These are phyloP conservation scores for Bilobella aurantiaca DNA, from an alignment of 1,140 invertebrate species.

Conservation along the genomic window DNA sequence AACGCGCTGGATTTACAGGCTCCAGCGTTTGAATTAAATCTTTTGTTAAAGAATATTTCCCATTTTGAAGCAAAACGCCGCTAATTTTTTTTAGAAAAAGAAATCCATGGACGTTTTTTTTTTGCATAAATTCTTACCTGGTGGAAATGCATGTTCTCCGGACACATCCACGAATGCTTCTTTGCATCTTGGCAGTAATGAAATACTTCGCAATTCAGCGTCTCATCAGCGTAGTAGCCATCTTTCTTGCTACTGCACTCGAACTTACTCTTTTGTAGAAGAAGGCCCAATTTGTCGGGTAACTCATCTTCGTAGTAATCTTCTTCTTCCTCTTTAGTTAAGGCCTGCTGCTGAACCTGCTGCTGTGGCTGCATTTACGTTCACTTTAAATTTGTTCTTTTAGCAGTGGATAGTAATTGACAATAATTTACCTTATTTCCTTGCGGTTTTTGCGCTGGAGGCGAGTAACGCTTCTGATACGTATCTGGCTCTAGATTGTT, in stretches of 20 bases:
- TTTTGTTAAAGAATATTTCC: too few species aligned
- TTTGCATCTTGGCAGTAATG: slow-evolving; percentile 85
- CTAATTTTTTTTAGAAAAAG: too few species aligned
- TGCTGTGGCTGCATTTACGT: neutral
- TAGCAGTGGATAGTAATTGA: too few species aligned
- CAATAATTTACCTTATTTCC: neutral
- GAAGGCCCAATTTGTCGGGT: slow-evolving; percentile 24
- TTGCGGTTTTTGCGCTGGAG: neutral
- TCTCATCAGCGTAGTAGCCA: slow-evolving; percentile 80
- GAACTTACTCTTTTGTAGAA: slow-evolving; percentile 29
- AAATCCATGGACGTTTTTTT: too few species aligned
- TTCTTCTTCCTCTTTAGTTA: slow-evolving; percentile 14
- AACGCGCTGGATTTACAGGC: too few species aligned
- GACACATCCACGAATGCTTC: slow-evolving; percentile 85
- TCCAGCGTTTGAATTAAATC: too few species aligned
- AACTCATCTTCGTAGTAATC: slow-evolving; percentile 22
- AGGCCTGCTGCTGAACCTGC: slow-evolving; percentile 8
- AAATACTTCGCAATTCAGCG: slow-evolving; percentile 80
- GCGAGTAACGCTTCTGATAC: neutral
- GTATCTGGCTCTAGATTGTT: neutral
- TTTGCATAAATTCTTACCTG: slow-evolving; percentile 58
- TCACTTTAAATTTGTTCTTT: too few species aligned
- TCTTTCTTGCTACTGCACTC: slow-evolving; percentile 25
- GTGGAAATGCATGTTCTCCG: slow-evolving; percentile 82
- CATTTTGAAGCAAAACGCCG: too few species aligned